These are phyloP conservation scores for Sylvia atricapilla DNA, from an alignment of 2,113 vertebrate species.

Conservation along the genomic window DNA sequence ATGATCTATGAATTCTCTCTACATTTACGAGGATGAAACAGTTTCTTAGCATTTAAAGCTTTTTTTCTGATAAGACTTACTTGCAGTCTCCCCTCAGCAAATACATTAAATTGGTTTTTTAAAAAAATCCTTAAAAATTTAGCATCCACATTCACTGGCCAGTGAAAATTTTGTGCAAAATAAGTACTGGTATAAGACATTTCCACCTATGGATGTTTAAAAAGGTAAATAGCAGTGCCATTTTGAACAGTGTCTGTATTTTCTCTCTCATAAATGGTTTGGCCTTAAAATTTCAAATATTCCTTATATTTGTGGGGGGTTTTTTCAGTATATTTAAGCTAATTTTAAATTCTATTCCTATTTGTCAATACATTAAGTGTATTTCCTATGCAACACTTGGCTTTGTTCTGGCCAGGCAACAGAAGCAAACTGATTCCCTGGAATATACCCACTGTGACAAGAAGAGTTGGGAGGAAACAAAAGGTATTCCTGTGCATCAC, in stretches of 20 bases:
- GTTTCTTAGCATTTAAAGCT: constrained; percentile 5
- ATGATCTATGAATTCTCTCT: background rate
- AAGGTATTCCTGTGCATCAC: background rate
- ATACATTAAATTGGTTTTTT: background rate
- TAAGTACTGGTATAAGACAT: background rate
- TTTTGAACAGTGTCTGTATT: background rate
- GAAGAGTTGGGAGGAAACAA: background rate
- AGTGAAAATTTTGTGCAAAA: background rate
- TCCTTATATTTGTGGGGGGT: fast-evolving
- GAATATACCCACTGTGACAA: background rate
- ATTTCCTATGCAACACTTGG: background rate
- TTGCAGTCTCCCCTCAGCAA: background rate
- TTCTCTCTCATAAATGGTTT: background rate
- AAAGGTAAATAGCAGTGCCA: background rate
- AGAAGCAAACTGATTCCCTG: background rate
- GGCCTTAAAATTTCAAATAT: background rate
- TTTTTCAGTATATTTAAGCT: background rate
- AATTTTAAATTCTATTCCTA: background rate
- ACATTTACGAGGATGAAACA: background rate
- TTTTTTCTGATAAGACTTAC: background rate
- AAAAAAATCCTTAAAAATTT: background rate
- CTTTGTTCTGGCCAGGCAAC: background rate
- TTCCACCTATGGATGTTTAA: background rate
- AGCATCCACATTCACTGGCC: background rate
- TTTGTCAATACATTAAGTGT: background rate